Evolutionary conservation across 2,888 invertebrate genomes (phyloP), one percentile per base, ranked within the genome.

Genomic region (Rhagonycha fulva): DNA sequence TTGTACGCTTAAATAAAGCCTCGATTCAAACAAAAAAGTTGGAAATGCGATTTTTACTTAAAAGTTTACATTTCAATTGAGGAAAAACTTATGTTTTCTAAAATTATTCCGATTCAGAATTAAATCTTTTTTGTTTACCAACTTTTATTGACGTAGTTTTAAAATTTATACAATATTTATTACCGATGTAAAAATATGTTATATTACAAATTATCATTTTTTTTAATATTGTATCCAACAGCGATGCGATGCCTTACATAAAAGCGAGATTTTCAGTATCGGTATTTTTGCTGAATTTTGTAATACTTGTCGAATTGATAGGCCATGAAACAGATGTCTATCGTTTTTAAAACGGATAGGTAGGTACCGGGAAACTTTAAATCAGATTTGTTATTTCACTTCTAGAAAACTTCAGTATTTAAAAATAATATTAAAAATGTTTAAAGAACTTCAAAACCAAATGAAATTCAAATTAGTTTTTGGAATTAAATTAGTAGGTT

Each of bases 251-350:
- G n/a, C n/a, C 47, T n/a, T 47, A 47, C 5, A n/a, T 32, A 12
- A 5, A 47, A 47, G n/a, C n/a, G 47, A n/a, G 47, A 47, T n/a
- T 23, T 66, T 66, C 24, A 26, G 63, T 66, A 66, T 66, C 63
- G n/a, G n/a, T 24, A 26, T 66, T 24, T 66, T 66, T 66, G 12
- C 26, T 26, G 26, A 47, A 47, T 47, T 47, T 47, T n/a, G n/a
- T 47, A 47, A 47, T 47, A 26, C 63, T 66, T 66, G 63, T 26
- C 63, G 63, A 66, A 66, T 66, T 66, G 63, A 66, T 66, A 66
- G 63, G 26, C 63, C 63, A 66, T 66, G 63, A 66, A 66, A 24
- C 63, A 66, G 63, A 66, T 66, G 63, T 66, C 63, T 66, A 66
- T 66, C 63, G 63, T 26, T 66, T 63, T 26, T 66, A 66, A 66